A percentile compares a stretch with the other conserved stretches of the same genome.
These are phyloP conservation scores for Augochlorella aurata DNA, from an alignment of 2,888 invertebrate genomes.

Conservation along the genomic window DNA sequence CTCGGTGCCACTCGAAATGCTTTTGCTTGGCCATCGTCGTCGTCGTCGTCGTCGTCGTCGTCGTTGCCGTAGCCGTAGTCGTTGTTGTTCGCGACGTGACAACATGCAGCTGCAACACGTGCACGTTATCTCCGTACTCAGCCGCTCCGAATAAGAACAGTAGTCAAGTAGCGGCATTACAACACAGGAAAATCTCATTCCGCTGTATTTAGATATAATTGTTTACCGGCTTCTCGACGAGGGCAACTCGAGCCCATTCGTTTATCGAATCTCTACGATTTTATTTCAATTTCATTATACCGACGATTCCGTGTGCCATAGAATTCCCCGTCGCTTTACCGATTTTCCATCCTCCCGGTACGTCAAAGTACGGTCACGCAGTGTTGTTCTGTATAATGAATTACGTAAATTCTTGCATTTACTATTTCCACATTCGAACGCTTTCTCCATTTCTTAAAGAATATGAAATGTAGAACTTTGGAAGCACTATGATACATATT, in stretches of 20 bases:
- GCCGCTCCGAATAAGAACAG: conserved; percentile 14
- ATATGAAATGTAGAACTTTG: too few relatives aligned
- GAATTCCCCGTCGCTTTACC: not conserved
- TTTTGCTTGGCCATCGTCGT: conserved; percentile 14
- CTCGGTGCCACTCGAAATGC: conserved; percentile 12
- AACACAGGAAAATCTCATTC: conserved; percentile 36
- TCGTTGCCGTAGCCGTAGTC: not conserved
- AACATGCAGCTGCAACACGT: conserved; percentile 39
- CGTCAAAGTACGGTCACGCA: not conserved
- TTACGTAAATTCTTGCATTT: not conserved
- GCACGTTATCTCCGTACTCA: conserved; percentile 30
- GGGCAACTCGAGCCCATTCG: conserved; percentile 15
- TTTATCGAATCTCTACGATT: conserved; percentile 9
- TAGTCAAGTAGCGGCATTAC: conserved; percentile 16
- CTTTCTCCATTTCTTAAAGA: not conserved
- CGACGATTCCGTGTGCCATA: not conserved
- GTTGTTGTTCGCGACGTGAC: conserved; percentile 34
- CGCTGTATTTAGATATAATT: conserved; percentile 45
- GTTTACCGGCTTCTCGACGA: conserved; percentile 39
- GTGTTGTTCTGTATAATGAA: not conserved
- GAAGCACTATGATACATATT: not conserved
- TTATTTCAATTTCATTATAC: not conserved
- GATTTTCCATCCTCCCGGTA: not conserved
- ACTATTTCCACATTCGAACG: not conserved
- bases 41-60: conserved; percentile 8